Base-by-base conservation (phyloP, 1,140 invertebrate species). In the Diachasma alloeum region DNA sequence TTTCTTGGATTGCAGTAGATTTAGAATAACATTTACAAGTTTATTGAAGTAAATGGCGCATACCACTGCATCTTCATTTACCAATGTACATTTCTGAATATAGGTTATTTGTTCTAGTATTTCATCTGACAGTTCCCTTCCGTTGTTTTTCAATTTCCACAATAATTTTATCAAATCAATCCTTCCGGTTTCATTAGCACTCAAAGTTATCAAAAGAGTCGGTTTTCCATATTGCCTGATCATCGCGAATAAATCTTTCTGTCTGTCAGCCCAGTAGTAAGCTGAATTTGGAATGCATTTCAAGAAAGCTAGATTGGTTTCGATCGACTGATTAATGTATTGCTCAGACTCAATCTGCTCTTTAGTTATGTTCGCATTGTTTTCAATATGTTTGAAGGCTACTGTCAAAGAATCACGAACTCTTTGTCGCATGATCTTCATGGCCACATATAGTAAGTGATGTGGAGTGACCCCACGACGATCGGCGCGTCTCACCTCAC, bases 21-120 rank as follows among this genome's bases (percentile, higher is more conserved):
- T 67, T 73, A 81, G 39, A 4, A 82, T 31, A 31, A 31, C 31
- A 83, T 59, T 82, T 1, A 88, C 81, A 36, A 83, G 79, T 80
- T 86, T 87, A 73, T 88, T 84, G 48, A 88, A 88, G 74, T 89
- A 85, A 15, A 87, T 85, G 66, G 83, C 85, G 79, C 88, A 90
- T 11, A 85, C 89, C 22, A 89, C 86, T 2, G 89, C 82, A 82
- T 90, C 89, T 78, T 86, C 83, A 79, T 88, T 86, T 0, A 90
- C 71, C 19, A 89, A 75, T 67, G 72, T 77, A 71, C 48, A 66
- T 80, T 85, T 87, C 46, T 83, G 42, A 15, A 82, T 74, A 76
- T 69, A 84, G 69, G 78, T 6, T 19, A 88, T 67, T n/a, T n/a
- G n/a, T n/a, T 48, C 39, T 36, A 24, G 69, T 78, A n/a, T n/a